These are phyloP conservation scores for Venusia cambrica DNA, from an alignment of 2,888 invertebrate species.

Conservation along the genomic window DNA sequence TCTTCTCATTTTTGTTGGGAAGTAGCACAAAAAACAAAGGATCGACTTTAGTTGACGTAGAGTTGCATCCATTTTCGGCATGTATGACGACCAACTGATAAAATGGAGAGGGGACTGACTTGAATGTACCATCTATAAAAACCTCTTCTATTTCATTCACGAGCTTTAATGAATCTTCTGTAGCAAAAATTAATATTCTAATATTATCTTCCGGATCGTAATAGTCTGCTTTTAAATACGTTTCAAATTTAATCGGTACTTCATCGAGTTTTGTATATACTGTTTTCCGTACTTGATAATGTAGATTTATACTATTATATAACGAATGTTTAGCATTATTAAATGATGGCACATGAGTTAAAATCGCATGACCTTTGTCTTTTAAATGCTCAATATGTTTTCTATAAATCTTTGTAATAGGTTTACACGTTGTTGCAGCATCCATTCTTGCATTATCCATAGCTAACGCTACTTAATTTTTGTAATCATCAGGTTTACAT, in stretches of 20 bases:
- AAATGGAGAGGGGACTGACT: too few species aligned
- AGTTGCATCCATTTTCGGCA: too few species aligned
- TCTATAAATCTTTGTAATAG: constrained; percentile 8
- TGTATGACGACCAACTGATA: too few species aligned
- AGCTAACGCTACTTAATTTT: constrained; percentile 9
- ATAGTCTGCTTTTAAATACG: constrained; percentile 6
- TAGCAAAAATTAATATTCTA: constrained; percentile 5
- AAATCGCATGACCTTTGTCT: constrained; percentile 8
- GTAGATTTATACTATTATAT: constrained; percentile 1
- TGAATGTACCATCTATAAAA: too few species aligned
- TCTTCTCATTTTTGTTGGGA: constrained; percentile 7
- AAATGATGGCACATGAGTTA: constrained; percentile 2
- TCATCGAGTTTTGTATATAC: constrained; percentile 1
- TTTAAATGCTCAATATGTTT: constrained; percentile 6
- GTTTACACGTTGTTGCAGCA: constrained; percentile 3
- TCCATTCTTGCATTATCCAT: constrained; percentile 7
- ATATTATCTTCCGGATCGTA: constrained; percentile 5
- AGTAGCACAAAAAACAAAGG: constrained; percentile 1
- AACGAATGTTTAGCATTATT: constrained; percentile 2
- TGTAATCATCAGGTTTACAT: constrained; percentile 3
- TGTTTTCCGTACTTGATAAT: constrained; percentile 2
- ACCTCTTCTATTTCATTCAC: constrained; percentile 1
- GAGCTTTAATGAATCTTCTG: constrained; percentile 3
- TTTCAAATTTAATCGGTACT: constrained; percentile 5
- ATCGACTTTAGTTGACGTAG: background rate